Base-by-base conservation (phyloP, 2,797 vertebrate genomes). In the Enteromius treurensis region DNA sequence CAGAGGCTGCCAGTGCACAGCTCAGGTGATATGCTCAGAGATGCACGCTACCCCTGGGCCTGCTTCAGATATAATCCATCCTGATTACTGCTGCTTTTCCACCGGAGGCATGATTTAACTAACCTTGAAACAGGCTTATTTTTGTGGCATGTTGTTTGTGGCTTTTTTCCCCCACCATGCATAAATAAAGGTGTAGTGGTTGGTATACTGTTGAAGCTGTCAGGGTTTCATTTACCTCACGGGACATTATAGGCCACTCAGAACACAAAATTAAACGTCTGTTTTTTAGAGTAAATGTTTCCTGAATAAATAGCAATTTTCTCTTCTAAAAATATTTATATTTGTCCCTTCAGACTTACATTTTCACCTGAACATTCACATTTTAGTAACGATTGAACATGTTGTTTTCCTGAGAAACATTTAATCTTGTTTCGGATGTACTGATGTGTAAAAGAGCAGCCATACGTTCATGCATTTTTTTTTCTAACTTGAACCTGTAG, bases 51-150 rank as follows among this genome's bases (percentile, higher is more conserved):
- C 37, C 88, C 82, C 64, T 40, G 67, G 82, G 88, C 37, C 62
- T 23, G 32, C 42, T 80, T 69, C 45, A 71, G 69, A 82, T 84
- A 82, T 86, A 87, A 90, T 89, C 71, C 81, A 84, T 86, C 86
- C 85, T 85, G 86, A 89, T 88, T 83, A 82, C 76, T 67, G 76
- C 32, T 75, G 75, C 64, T 85, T 84, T 82, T 62, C 69, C 17
- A 69, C 85, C 71, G 1, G 55, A 83, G 84, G 87, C 78, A 45
- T 49, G 51, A 23, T 58, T 65, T 80, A 78, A 49, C 62, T 83
- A 80, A 88, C 86, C 85, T 87, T 87, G 81, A 83, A 67, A 45
- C 45, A 60, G 81, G 76, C 53, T 80, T 45, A 26, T 80, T 84
- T 84, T 71, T 84, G 45, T 47, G 32, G 23, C 11, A 65, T 34